Conservation (phyloP, 2,797 vertebrate genomes). For the Poecilia wingei region DNA sequence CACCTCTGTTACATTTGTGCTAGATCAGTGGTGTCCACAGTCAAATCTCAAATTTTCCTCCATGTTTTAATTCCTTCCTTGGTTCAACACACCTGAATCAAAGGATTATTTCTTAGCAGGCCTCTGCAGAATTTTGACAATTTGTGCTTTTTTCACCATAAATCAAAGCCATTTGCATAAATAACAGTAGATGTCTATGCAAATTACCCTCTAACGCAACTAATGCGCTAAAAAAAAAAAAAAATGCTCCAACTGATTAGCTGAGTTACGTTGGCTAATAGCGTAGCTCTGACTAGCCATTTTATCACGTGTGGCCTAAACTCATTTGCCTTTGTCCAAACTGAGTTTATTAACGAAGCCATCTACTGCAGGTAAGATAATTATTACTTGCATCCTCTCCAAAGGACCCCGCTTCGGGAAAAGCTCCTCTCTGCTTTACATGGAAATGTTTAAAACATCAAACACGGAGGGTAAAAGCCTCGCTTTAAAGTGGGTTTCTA, state of each 20-base stretch:
- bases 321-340: background rate
- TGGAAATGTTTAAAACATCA: slow-evolving; percentile 1
- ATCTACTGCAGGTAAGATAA: background rate
- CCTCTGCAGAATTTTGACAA: background rate
- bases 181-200: background rate
- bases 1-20: background rate
- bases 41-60: background rate
- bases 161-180: background rate
- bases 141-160: background rate
- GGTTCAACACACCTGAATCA: background rate
- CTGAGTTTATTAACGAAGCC: background rate
- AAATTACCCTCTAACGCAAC: background rate
- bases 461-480: background rate
- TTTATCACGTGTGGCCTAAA: too few relatives aligned
- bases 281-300: too few relatives aligned
- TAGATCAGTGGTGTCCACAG: background rate
- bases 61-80: background rate
- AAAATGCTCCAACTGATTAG: too few relatives aligned
- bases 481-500: slow-evolving; percentile 13
- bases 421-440: background rate
- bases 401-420: background rate
- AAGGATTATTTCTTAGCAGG: background rate
- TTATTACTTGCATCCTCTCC: background rate
- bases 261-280: background rate
- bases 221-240: background rate